These are phyloP conservation scores for Varanus salvator DNA, from an alignment of 2,113 vertebrate genomes.

Conservation along the genomic window DNA sequence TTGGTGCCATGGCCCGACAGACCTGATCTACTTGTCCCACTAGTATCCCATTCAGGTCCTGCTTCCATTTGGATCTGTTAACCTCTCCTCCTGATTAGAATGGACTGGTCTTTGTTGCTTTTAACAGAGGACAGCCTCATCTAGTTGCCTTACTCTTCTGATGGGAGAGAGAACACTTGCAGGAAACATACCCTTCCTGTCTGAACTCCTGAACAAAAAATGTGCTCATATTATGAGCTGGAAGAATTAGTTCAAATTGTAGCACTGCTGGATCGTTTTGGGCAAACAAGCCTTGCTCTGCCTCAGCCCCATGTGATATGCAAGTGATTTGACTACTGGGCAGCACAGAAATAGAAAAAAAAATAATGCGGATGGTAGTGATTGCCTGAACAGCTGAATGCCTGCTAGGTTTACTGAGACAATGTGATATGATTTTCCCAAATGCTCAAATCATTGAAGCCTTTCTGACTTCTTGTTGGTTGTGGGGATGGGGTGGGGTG, in stretches of 20 bases:
- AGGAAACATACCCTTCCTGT: neutral
- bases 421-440: neutral
- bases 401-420: neutral
- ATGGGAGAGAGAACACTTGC: neutral
- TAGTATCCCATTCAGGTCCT: neutral
- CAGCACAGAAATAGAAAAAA: no score
- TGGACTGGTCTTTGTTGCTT: neutral
- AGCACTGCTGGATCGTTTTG: neutral
- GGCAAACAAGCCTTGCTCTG: neutral
- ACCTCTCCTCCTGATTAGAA: neutral
- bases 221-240: neutral
- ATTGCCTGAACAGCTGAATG: neutral
- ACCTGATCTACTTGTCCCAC: neutral
- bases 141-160: neutral
- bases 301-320: neutral
- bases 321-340: neutral
- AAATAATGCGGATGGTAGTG: neutral
- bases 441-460: neutral
- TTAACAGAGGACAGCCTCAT: neutral
- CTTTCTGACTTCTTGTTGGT: slow-evolving; percentile 12
- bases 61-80: neutral
- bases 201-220: neutral
- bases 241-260: neutral
- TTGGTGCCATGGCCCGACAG: neutral
- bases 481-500: neutral